Evolutionary conservation across 2,113 vertebrate species (phyloP).

Genomic region (Callorhinus ursinus): DNA sequence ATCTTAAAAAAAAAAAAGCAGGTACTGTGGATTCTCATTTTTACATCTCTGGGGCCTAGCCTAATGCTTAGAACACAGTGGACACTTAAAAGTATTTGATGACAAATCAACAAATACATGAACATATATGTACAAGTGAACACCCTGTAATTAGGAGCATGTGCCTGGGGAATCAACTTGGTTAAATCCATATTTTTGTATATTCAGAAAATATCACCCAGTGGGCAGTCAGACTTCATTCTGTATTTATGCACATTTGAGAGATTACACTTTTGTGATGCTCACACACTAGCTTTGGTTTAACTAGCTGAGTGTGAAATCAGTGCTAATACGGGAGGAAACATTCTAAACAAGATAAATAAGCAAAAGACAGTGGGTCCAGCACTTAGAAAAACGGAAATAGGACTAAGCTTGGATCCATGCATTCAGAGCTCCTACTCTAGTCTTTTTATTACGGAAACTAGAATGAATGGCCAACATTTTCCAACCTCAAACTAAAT

Average conservation of each 20-base stretch:
- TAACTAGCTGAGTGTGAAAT: neutral
- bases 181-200: neutral
- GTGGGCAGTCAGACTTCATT: neutral
- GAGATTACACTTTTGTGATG: neutral
- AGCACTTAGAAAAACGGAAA: neutral
- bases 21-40: neutral
- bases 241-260: neutral
- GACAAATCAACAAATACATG: neutral
- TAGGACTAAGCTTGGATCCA: neutral
- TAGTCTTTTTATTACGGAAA: neutral
- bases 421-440: neutral
- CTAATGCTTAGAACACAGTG: neutral
- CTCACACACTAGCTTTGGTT: neutral
- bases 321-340: neutral
- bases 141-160: neutral
- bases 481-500: neutral
- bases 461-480: neutral
- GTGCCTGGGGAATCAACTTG: neutral
- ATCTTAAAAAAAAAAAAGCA: neutral
- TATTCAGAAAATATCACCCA: neutral
- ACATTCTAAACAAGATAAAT: neutral
- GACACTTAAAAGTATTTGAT: neutral
- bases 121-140: neutral
- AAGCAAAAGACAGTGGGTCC: accelerated
- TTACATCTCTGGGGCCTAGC: neutral